phyloP scores from a whole-genome alignment of 1,140 invertebrate genomes.

The Papilio polytes region DNA sequence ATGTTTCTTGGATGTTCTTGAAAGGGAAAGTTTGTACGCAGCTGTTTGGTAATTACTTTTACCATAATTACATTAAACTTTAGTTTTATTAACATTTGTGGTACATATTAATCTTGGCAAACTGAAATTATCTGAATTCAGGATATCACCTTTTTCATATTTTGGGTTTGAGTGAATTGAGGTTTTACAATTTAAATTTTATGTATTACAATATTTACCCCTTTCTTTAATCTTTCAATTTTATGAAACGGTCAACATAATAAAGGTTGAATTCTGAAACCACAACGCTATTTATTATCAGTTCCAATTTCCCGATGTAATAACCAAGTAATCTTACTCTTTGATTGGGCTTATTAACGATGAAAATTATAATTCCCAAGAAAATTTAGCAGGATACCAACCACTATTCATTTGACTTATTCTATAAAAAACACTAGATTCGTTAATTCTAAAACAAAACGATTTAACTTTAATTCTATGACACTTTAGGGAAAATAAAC shows the following conservation, averaged over 20 bases:
- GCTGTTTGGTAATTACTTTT: background rate
- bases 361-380: background rate
- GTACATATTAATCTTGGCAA: too few species aligned
- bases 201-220: background rate
- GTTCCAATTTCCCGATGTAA: background rate
- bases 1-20: conserved; percentile 8
- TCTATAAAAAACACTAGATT: background rate
- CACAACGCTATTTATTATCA: background rate
- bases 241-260: background rate
- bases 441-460: too few species aligned
- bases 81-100: background rate
- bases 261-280: background rate
- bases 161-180: background rate
- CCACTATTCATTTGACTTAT: too few species aligned
- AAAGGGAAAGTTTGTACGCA: background rate
- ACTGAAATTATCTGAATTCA: background rate
- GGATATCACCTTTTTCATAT: background rate
- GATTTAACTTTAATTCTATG: too few species aligned
- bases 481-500: too few species aligned
- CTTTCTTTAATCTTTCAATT: background rate
- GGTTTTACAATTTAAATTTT: background rate
- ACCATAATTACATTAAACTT: background rate
- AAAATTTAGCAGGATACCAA: background rate
- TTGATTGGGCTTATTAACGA: background rate
- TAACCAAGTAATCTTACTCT: background rate